Conservation (phyloP, 2,113 vertebrate species). For the Prionailurus viverrinus region DNA sequence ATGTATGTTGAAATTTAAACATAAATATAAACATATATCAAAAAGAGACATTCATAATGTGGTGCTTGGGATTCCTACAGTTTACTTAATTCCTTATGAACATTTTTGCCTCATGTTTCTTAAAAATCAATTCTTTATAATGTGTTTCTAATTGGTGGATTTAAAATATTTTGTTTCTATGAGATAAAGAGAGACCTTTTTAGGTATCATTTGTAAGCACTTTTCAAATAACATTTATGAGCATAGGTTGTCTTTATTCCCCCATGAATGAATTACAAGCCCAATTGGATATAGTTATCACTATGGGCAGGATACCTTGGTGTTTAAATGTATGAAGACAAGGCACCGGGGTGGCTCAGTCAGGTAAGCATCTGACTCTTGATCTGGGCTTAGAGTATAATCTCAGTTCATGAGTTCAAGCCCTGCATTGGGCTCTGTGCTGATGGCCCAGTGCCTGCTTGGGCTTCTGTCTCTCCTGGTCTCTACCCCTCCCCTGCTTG, state of each 20-base stretch:
- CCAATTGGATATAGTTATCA: neutral
- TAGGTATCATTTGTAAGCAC: neutral
- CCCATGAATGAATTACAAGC: neutral
- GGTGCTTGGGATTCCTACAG: neutral
- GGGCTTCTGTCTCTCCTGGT: too few relatives aligned
- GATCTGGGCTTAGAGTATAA: too few relatives aligned
- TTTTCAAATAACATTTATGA: conserved; percentile 44
- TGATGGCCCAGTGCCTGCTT: too few relatives aligned
- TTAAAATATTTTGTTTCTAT: conserved; percentile 42
- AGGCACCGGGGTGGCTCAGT: too few relatives aligned
- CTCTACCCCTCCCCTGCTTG: too few relatives aligned
- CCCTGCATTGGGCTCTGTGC: too few relatives aligned
- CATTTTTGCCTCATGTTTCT: neutral
- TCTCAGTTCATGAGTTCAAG: too few relatives aligned
- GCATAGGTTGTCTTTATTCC: neutral
- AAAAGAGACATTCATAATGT: conserved; percentile 5
- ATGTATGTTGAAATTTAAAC: conserved; percentile 33
- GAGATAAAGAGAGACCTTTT: neutral
- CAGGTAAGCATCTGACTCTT: too few relatives aligned
- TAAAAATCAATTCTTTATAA: neutral
- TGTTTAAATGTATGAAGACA: neutral
- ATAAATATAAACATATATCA: neutral
- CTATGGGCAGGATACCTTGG: neutral
- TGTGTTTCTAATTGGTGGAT: neutral
- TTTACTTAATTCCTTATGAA: conserved; percentile 11